Evolutionary conservation across 2,797 vertebrate species (phyloP).

Genomic region (Malacoctenus gilli): DNA sequence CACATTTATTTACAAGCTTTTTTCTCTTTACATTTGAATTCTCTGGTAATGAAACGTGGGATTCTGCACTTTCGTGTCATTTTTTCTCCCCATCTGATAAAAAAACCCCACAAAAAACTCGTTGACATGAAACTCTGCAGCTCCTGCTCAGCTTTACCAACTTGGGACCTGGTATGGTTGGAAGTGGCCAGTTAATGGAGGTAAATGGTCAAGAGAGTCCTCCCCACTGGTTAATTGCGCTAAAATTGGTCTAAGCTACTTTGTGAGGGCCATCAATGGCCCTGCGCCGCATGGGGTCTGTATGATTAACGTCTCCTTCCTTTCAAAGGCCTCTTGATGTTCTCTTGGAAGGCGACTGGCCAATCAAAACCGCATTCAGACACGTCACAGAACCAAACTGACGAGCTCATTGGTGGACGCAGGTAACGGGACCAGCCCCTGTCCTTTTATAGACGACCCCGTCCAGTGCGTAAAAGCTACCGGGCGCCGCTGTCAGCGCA

Average conservation of each 20-base stretch:
- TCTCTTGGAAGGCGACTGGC: constrained; percentile 60
- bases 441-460: constrained; percentile 79
- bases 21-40: background rate
- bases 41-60: background rate
- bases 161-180: constrained; percentile 49
- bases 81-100: constrained; percentile 1
- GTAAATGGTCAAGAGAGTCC: constrained; percentile 75
- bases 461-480: constrained; percentile 59
- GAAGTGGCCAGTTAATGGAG: constrained; percentile 70
- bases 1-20: too few species aligned
- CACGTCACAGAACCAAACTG: constrained; percentile 62
- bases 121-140: constrained; percentile 14
- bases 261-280: constrained; percentile 80
- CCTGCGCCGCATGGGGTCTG: constrained; percentile 81
- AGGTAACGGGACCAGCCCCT: constrained; percentile 62
- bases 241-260: constrained; percentile 80
- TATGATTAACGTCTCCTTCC: constrained; percentile 85
- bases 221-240: constrained; percentile 84
- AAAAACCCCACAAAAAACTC: too few species aligned
- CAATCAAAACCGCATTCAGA: constrained; percentile 69
- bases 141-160: constrained; percentile 24
- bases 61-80: too few species aligned
- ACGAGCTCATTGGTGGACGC: constrained; percentile 78
- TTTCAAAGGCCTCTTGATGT: constrained; percentile 81
- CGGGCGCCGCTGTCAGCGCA: constrained; percentile 54